Base-by-base conservation (phyloP, 1,140 invertebrate species). In the Tachypleus tridentatus region DNA sequence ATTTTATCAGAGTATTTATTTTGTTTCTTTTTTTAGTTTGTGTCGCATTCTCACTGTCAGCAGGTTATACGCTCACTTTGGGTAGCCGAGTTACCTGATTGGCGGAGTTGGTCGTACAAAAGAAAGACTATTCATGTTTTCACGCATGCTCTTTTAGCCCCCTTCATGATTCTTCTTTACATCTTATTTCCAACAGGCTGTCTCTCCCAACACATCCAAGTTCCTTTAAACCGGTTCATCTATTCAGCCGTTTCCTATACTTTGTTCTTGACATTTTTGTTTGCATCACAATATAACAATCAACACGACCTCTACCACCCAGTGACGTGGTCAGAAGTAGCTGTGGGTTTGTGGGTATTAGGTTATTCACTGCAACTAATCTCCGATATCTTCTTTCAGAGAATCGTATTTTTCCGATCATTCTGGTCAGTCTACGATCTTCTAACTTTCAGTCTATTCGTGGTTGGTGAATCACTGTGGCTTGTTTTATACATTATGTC, bases 31-130 rank as follows among this genome's bases (percentile, higher is more conserved):
- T 29, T 29, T 4, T n/a, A 77, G 76, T 78, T 78, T 71, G 76
- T 78, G 8, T 74, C 77, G 5, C 76, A 77, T 67, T 70, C 77
- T 5, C 77, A 73, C 54, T 78, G 77, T 63, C 77, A 78, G 64
- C 76, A 78, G 64, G 77, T 76, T 56, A 64, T 78, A 48, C 74
- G 74, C 58, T 74, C 76, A 52, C 73, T 77, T 58, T 78, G 77
- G 77, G 62, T 70, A 1, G 66, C 64, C 60, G 67, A 60, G 49
- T 50, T 70, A n/a, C 61, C 65, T 5, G 60, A 60, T 47, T 70
- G 69, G 69, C 66, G 64, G 11, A 58, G 61, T 50, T 68, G 67
- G 67, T 61, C 66, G 7, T 61, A 61, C 11, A 53, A 57, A 53
- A 49, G 57, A 57, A 51, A 60, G 57, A 51, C 61, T 4, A 58